These are phyloP conservation scores for Ischnura elegans DNA, from an alignment of 2,888 invertebrate genomes.

Conservation along the genomic window DNA sequence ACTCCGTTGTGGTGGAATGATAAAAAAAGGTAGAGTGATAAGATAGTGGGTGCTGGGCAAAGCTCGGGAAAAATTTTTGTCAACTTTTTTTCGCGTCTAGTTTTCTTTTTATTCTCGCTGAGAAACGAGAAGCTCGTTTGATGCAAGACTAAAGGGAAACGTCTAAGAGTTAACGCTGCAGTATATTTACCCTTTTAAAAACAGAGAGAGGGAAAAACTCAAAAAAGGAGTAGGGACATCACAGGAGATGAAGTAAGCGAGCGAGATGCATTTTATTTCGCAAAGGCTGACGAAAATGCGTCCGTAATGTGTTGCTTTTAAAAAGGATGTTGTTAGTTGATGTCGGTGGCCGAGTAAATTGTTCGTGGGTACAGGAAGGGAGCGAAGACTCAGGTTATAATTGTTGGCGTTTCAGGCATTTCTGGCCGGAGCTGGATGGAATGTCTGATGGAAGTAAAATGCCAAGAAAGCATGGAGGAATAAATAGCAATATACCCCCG, in stretches of 20 bases:
- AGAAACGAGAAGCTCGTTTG: neutral
- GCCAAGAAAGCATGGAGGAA: neutral
- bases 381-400: neutral
- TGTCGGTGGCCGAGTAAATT: neutral
- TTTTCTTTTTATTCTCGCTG: too few relatives aligned
- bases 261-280: neutral
- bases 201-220: too few relatives aligned
- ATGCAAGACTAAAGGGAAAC: neutral
- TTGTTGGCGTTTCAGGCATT: neutral
- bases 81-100: neutral
- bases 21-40: neutral
- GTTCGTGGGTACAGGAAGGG: neutral
- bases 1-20: neutral
- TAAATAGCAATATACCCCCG: neutral
- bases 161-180: neutral
- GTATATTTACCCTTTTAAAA: neutral
- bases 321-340: neutral
- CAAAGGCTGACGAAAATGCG: neutral
- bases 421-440: neutral
- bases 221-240: neutral
- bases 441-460: neutral
- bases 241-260: neutral
- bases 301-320: neutral
- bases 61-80: neutral
- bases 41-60: neutral